Evolutionary conservation across 1,140 invertebrate genomes (phyloP).

Genomic region (Bombus pascuorum): DNA sequence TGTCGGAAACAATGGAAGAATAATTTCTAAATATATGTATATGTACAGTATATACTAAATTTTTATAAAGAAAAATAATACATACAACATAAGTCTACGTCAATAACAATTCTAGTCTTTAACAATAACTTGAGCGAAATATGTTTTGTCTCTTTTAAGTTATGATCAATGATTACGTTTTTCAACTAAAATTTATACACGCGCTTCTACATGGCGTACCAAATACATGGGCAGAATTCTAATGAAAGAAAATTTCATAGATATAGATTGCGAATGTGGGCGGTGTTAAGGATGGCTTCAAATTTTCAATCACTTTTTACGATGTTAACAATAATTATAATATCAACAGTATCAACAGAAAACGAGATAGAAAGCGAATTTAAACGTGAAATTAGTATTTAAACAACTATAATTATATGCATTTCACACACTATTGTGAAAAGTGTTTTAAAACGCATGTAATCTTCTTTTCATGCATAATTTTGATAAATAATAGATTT

Average conservation of each 20-base stretch:
- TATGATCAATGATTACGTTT: not conserved
- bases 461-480: not conserved
- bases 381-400: not conserved
- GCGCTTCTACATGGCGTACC: not conserved
- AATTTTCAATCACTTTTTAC: not conserved
- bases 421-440: not conserved
- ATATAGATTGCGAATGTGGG: not conserved
- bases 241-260: constrained; percentile 22
- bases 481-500: not conserved
- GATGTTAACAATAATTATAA: not conserved
- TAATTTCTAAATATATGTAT: not conserved
- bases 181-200: not conserved
- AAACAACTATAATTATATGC: not conserved
- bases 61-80: not conserved
- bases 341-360: not conserved
- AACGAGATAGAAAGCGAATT: not conserved
- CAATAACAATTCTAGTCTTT: not conserved
- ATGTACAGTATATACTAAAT: not conserved
- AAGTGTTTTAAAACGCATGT: not conserved
- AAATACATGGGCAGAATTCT: constrained; percentile 30
- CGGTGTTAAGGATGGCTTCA: not conserved
- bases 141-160: not conserved
- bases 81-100: not conserved
- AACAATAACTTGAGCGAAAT: not conserved
- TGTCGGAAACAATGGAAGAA: not conserved